These are phyloP conservation scores for Meteorus sp. DNA, from an alignment of 1,140 invertebrate species.

Conservation along the genomic window DNA sequence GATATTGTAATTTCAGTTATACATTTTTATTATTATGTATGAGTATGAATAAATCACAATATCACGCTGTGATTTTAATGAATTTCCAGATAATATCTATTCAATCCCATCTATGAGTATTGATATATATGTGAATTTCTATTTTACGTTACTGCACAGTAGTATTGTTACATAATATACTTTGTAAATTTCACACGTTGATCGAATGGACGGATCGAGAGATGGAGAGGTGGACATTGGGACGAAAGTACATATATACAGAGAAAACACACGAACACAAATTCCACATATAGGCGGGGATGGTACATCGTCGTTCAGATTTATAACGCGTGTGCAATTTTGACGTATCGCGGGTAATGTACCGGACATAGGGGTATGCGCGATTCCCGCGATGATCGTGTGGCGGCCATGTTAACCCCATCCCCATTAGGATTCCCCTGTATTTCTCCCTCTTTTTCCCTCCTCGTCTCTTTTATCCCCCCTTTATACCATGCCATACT, in stretches of 20 bases:
- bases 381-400: slow-evolving; percentile 15
- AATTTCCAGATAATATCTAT: slow-evolving; percentile 43
- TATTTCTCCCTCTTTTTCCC: not conserved
- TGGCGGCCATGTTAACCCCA: slow-evolving; percentile 15
- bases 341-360: slow-evolving; percentile 35
- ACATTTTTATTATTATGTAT: slow-evolving; percentile 31
- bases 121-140: not conserved
- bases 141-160: slow-evolving; percentile 18
- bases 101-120: slow-evolving; percentile 40
- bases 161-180: too few species aligned
- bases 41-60: too few species aligned
- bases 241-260: too few species aligned
- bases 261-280: too few species aligned
- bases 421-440: not conserved
- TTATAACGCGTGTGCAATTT: slow-evolving; percentile 36
- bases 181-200: not conserved
- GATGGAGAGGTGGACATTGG: too few species aligned
- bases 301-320: slow-evolving; percentile 29
- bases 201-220: not conserved
- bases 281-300: too few species aligned
- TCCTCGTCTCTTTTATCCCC: not conserved
- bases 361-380: not conserved
- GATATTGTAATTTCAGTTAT: too few species aligned
- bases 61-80: slow-evolving; percentile 36
- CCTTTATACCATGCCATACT: not conserved